Conservation (phyloP, 2,797 vertebrate genomes). For the Bovichtus variegatus region DNA sequence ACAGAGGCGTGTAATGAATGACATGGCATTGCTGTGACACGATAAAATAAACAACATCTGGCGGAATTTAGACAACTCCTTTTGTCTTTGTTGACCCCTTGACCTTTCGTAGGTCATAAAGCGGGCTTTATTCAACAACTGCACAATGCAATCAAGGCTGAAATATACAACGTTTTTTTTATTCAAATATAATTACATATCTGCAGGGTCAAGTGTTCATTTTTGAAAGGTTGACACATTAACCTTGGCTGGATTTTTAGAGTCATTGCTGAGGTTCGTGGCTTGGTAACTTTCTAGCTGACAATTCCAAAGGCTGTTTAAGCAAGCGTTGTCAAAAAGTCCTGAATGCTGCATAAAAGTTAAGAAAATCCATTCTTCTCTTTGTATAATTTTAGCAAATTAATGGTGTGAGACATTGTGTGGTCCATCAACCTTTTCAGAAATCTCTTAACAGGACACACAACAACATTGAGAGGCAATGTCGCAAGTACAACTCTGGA, state of each 20-base stretch:
- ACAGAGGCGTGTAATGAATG: slow-evolving; percentile 75
- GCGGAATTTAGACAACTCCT: slow-evolving; percentile 54
- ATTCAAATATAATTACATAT: neutral
- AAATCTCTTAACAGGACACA: neutral
- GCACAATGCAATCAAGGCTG: neutral
- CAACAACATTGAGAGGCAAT: neutral
- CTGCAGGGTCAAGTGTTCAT: neutral
- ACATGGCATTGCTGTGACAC: slow-evolving; percentile 66
- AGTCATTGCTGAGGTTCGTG: neutral
- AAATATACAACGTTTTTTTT: neutral
- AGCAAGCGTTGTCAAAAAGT: neutral
- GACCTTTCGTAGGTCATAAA: slow-evolving; percentile 41
- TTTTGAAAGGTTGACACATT: neutral
- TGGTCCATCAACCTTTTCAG: neutral
- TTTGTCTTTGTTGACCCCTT: slow-evolving; percentile 57
- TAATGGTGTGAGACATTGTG: neutral
- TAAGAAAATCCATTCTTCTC: no score
- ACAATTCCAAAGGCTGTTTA: neutral
- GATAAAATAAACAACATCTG: slow-evolving; percentile 78
- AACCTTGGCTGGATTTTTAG: neutral
- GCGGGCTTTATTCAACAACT: slow-evolving; percentile 5
- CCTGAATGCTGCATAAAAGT: neutral
- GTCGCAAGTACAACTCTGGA: neutral
- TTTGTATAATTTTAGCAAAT: neutral
- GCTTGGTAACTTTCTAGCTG: neutral